A percentile compares a stretch with the other conserved stretches of the same genome.
Evolutionary conservation across 2,888 invertebrate species (phyloP).

Genomic region (Stramonita haemastoma): DNA sequence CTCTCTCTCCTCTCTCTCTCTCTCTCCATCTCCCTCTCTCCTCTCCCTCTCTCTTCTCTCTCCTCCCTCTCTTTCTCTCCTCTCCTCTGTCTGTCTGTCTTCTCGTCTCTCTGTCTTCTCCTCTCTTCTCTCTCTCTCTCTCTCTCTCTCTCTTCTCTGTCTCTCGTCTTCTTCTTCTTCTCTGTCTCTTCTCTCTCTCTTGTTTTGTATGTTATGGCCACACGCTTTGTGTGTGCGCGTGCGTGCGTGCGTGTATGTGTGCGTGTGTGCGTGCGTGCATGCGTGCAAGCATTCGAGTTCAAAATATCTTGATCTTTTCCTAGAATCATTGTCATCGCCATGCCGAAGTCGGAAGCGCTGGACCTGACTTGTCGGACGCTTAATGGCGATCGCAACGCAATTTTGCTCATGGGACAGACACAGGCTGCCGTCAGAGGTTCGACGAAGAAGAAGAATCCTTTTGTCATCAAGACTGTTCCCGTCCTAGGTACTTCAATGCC

Average conservation of each 20-base stretch:
- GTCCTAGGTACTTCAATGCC: too few relatives aligned
- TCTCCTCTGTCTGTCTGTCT: not conserved
- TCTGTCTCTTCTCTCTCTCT: not conserved
- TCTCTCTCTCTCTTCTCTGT: conserved; percentile 16
- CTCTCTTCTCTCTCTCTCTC: not conserved
- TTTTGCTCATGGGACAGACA: too few relatives aligned
- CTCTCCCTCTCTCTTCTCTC: not conserved
- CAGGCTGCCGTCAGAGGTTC: too few relatives aligned
- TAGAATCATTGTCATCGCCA: too few relatives aligned
- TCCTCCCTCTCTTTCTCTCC: not conserved
- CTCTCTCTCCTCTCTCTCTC: not conserved
- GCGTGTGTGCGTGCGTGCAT: not conserved
- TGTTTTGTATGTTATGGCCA: not conserved
- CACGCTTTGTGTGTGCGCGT: conserved; percentile 9
- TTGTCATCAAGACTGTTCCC: too few relatives aligned
- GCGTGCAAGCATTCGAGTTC: too few relatives aligned
- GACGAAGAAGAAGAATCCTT: too few relatives aligned
- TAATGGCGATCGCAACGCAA: too few relatives aligned
- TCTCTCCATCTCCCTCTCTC: not conserved
- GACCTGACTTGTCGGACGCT: too few relatives aligned
- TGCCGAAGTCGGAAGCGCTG: too few relatives aligned
- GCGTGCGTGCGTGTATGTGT: not conserved
- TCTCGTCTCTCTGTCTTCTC: not conserved
- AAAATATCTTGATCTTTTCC: too few relatives aligned
- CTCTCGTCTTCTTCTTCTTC: too few relatives aligned